A percentile compares a stretch with the other conserved stretches of the same genome.
Evolutionary conservation across 2,888 invertebrate genomes (phyloP).

Genomic region (Thymelicus lineola): DNA sequence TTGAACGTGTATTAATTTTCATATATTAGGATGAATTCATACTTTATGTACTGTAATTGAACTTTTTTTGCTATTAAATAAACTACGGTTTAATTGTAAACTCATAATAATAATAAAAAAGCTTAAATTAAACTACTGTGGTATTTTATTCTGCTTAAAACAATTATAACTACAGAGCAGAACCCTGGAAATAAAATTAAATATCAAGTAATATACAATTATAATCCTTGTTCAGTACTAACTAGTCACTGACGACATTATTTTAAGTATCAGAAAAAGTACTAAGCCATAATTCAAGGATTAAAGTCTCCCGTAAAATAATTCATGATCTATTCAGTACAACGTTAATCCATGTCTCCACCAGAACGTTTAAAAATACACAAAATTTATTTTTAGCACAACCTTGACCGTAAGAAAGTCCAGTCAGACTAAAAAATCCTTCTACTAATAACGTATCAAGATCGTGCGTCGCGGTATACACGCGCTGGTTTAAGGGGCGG

Average conservation of each 20-base stretch:
- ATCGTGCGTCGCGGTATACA: conserved; percentile 49
- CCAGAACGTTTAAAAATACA: conserved; percentile 12
- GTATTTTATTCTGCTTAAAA: too few species aligned
- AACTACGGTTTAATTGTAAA: too few species aligned
- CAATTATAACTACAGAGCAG: too few species aligned
- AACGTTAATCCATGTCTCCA: conserved; percentile 3
- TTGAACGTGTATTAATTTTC: not conserved
- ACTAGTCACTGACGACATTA: too few species aligned
- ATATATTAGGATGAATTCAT: not conserved
- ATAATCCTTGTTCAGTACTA: too few species aligned
- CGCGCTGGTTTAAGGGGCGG: conserved; percentile 67
- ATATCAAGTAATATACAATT: too few species aligned
- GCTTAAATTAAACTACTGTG: too few species aligned
- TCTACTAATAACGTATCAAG: conserved; percentile 64
- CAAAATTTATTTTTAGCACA: conserved; percentile 18
- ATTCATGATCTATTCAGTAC: not conserved
- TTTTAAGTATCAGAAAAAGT: too few species aligned
- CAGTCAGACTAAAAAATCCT: conserved; percentile 39
- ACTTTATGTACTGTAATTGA: not conserved
- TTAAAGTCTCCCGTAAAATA: not conserved
- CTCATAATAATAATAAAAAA: too few species aligned
- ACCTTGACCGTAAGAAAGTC: conserved; percentile 34
- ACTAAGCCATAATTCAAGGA: not conserved
- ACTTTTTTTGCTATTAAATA: too few species aligned
- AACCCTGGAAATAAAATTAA: too few species aligned